These are phyloP conservation scores for Aptenodytes forsteri DNA, from an alignment of 2,113 vertebrate genomes.

Conservation along the genomic window DNA sequence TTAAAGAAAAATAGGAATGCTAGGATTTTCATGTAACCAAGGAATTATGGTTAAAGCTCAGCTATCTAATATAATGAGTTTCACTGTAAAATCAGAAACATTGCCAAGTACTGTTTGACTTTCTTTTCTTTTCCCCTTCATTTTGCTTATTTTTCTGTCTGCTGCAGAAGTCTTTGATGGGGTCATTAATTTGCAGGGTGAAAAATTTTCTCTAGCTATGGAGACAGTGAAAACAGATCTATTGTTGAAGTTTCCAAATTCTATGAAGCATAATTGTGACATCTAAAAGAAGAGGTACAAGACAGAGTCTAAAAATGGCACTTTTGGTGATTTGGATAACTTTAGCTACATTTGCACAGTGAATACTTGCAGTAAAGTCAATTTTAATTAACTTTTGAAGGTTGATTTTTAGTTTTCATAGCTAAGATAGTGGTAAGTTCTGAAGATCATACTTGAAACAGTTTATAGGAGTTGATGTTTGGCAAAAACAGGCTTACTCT, in stretches of 20 bases:
- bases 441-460: neutral
- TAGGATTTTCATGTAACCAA: neutral
- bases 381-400: neutral
- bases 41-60: neutral
- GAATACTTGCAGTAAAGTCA: neutral
- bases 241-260: neutral
- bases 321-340: neutral
- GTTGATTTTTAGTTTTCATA: neutral
- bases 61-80: neutral
- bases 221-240: neutral
- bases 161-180: neutral
- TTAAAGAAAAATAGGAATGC: neutral
- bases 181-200: neutral
- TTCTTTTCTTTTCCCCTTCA: neutral
- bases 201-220: neutral
- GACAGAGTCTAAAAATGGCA: neutral
- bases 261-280: neutral
- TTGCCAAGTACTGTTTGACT: neutral
- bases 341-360: neutral
- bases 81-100: neutral
- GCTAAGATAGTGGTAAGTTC: neutral
- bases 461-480: neutral
- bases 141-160: neutral
- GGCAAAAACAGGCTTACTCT: neutral
- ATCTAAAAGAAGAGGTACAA: neutral